Conservation (phyloP, 2,888 invertebrate species). For the Harmothoe impar region DNA sequence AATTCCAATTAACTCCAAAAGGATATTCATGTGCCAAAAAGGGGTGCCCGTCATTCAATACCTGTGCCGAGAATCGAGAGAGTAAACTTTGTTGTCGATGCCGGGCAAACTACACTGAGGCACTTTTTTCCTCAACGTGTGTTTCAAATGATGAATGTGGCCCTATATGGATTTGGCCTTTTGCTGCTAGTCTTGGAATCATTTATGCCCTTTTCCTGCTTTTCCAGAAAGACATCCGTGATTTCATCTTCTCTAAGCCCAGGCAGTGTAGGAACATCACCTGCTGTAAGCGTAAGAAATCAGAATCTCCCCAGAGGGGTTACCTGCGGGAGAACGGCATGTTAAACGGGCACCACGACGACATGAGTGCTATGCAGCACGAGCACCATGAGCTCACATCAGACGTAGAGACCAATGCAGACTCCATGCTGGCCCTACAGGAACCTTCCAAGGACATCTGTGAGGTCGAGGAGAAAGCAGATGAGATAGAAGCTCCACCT, state of each 20-base stretch:
- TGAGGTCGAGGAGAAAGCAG: background rate
- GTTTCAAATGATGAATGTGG: constrained; percentile 69
- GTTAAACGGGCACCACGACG: constrained; percentile 39
- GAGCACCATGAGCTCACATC: constrained; percentile 47
- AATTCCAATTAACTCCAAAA: constrained; percentile 71
- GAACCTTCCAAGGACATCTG: background rate
- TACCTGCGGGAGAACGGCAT: constrained; percentile 36
- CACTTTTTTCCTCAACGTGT: constrained; percentile 71
- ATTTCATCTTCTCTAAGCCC: constrained; percentile 69
- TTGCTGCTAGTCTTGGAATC: constrained; percentile 68
- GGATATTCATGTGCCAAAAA: constrained; percentile 69
- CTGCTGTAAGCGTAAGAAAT: background rate
- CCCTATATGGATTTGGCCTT: constrained; percentile 69
- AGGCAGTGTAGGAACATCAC: constrained; percentile 61
- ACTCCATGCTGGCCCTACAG: constrained; percentile 1
- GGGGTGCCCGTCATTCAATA: constrained; percentile 66
- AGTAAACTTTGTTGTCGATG: constrained; percentile 70
- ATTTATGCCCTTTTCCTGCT: constrained; percentile 71
- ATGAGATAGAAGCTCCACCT: background rate
- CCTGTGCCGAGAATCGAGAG: constrained; percentile 67
- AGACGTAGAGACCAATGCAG: constrained; percentile 26
- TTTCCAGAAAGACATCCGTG: constrained; percentile 72
- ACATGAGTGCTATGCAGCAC: background rate
- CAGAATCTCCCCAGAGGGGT: background rate
- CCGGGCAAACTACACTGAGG: constrained; percentile 69